Conservation (phyloP, 2,888 invertebrate species). For the Andrena chrysosceles region DNA sequence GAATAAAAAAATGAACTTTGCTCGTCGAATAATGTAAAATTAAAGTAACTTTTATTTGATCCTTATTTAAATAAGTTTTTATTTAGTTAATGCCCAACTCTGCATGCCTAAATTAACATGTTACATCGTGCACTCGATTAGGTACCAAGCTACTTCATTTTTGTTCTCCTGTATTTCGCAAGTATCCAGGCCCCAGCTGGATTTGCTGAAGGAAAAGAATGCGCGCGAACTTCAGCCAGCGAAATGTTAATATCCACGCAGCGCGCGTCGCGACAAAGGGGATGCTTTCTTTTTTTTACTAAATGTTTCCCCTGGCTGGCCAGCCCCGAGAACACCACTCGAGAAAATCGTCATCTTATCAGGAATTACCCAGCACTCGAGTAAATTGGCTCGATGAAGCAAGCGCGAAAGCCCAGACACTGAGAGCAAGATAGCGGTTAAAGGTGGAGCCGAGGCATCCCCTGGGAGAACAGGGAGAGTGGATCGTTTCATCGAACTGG, state of each 20-base stretch:
- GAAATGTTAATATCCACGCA: constrained; percentile 23
- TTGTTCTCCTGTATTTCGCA: neutral
- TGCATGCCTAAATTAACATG: neutral
- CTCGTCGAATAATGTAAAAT: too few relatives aligned
- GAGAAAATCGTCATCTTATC: constrained; percentile 70
- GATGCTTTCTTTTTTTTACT: constrained; percentile 12
- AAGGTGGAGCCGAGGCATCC: constrained; percentile 20
- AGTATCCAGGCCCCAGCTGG: constrained; percentile 8
- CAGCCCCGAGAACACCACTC: constrained; percentile 43
- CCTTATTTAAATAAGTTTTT: too few relatives aligned
- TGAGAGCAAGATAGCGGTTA: constrained; percentile 34
- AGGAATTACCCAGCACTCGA: constrained; percentile 72
- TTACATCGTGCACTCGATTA: neutral
- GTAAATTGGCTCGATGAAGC: constrained; percentile 69
- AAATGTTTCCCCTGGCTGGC: constrained; percentile 41
- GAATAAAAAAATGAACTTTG: too few relatives aligned
- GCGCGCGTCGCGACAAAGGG: constrained; percentile 13
- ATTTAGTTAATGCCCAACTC: too few relatives aligned
- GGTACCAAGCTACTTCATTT: neutral
- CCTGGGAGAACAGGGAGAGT: constrained; percentile 11
- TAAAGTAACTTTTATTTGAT: too few relatives aligned
- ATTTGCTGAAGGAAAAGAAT: neutral
- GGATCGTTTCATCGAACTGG: constrained; percentile 62
- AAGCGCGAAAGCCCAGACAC: constrained; percentile 37
- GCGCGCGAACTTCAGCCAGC: neutral